Evolutionary conservation across 2,113 vertebrate species (phyloP).

Genomic region (Monarcha castaneiventris): DNA sequence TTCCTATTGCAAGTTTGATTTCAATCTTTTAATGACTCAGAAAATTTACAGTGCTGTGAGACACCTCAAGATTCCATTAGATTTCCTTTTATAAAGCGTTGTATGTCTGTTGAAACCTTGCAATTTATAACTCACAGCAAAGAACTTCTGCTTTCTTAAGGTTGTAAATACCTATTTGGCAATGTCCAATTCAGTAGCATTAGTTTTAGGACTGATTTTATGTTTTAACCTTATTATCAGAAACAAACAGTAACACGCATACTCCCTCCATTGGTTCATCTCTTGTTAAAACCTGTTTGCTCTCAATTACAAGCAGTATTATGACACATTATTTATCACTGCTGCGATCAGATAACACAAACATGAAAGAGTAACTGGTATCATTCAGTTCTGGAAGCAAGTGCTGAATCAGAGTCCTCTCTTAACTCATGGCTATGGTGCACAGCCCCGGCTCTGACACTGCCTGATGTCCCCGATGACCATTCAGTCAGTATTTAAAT

Average conservation of each 20-base stretch:
- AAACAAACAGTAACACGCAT: rapidly evolving
- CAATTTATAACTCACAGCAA: not conserved
- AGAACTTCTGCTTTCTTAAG: not conserved
- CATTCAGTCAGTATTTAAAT: not conserved
- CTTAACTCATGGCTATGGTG: not conserved
- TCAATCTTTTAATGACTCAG: not conserved
- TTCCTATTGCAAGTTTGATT: not conserved
- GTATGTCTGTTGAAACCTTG: not conserved
- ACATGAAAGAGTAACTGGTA: not conserved
- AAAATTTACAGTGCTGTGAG: not conserved
- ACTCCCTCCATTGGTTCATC: not conserved
- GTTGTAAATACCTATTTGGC: not conserved
- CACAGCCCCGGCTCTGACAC: not conserved
- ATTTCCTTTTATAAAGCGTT: not conserved
- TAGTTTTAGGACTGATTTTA: not conserved
- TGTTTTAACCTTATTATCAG: not conserved
- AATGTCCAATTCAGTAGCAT: not conserved
- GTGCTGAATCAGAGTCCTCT: conserved; percentile 53
- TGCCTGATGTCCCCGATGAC: not conserved
- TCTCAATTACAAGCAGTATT: not conserved
- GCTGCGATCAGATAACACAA: not conserved
- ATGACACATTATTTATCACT: not conserved
- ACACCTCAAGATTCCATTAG: not conserved
- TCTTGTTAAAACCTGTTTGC: not conserved
- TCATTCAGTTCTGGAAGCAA: conserved; percentile 17